Percentiles rank a stretch among this genome's conserved stretches.
phyloP scores from a whole-genome alignment of 2,888 invertebrate genomes.

The Drosophila antonietae region DNA sequence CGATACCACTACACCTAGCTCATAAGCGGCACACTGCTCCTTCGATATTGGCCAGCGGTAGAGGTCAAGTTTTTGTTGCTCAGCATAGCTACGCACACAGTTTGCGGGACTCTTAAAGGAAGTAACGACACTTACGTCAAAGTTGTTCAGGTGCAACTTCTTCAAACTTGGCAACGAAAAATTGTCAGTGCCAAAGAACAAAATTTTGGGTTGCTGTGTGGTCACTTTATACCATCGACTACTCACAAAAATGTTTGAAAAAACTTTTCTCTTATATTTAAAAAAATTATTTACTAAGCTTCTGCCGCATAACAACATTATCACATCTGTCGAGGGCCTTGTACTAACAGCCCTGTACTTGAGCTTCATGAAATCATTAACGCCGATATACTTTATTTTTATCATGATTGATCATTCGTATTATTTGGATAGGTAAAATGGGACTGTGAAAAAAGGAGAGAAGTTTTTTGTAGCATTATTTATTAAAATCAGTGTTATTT shows the following conservation, averaged over 20 bases:
- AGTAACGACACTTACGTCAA: constrained; percentile 91
- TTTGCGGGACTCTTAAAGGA: constrained; percentile 87
- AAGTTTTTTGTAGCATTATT: neutral
- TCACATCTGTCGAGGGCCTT: constrained; percentile 31
- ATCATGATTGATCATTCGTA: neutral
- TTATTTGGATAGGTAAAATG: neutral
- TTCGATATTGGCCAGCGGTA: constrained; percentile 88
- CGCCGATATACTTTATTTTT: neutral
- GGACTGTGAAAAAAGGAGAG: no score
- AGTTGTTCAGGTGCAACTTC: constrained; percentile 24
- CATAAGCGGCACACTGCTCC: constrained; percentile 86
- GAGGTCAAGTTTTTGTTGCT: constrained; percentile 86
- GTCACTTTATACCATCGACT: constrained; percentile 22
- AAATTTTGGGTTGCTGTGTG: constrained; percentile 84
- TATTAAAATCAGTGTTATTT: neutral
- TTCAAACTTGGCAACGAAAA: constrained; percentile 92
- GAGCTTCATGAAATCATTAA: neutral
- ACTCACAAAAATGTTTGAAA: constrained; percentile 2
- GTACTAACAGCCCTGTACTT: constrained; percentile 30
- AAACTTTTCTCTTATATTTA: constrained; percentile 81
- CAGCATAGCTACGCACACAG: constrained; percentile 89
- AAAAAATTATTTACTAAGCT: constrained; percentile 60
- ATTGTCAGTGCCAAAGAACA: constrained; percentile 94
- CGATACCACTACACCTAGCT: constrained; percentile 95
- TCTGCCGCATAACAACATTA: constrained; percentile 55